phyloP scores from a whole-genome alignment of 1,140 invertebrate genomes.

The Zaprionus gabonicus region DNA sequence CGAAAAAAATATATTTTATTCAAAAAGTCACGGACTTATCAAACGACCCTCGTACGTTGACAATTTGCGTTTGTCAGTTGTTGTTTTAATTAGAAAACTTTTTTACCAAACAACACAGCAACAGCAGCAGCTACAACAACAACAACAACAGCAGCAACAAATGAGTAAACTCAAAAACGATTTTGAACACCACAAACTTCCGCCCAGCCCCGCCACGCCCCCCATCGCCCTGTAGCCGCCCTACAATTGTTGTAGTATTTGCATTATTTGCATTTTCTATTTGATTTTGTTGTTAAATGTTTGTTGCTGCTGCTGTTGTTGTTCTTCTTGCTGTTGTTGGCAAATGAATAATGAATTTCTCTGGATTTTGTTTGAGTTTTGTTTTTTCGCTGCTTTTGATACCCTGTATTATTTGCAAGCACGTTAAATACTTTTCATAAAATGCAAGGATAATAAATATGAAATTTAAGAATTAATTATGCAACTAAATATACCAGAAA shows the following conservation, averaged over 20 bases:
- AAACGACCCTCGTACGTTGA: too few relatives aligned
- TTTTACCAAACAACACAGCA: constrained; percentile 70
- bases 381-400: constrained; percentile 28
- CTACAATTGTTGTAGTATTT: constrained; percentile 47
- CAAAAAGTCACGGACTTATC: too few relatives aligned
- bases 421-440: not conserved
- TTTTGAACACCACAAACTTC: constrained; percentile 72
- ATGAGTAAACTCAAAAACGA: constrained; percentile 72
- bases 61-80: constrained; percentile 81
- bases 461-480: too few relatives aligned
- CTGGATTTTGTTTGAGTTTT: constrained; percentile 48
- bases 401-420: constrained; percentile 8
- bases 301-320: constrained; percentile 11
- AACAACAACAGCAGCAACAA: constrained; percentile 43
- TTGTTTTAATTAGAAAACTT: constrained; percentile 83
- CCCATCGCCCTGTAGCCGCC: not conserved
- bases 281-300: constrained; percentile 67
- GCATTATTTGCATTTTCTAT: constrained; percentile 77
- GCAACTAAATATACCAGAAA: not conserved
- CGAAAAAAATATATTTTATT: too few relatives aligned
- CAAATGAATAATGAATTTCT: constrained; percentile 82
- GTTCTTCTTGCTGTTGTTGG: constrained; percentile 4
- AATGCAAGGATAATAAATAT: not conserved
- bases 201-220: not conserved
- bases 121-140: constrained; percentile 36